These are phyloP conservation scores for Pristis pectinata DNA, from an alignment of 2,797 vertebrate genomes.

Conservation along the genomic window DNA sequence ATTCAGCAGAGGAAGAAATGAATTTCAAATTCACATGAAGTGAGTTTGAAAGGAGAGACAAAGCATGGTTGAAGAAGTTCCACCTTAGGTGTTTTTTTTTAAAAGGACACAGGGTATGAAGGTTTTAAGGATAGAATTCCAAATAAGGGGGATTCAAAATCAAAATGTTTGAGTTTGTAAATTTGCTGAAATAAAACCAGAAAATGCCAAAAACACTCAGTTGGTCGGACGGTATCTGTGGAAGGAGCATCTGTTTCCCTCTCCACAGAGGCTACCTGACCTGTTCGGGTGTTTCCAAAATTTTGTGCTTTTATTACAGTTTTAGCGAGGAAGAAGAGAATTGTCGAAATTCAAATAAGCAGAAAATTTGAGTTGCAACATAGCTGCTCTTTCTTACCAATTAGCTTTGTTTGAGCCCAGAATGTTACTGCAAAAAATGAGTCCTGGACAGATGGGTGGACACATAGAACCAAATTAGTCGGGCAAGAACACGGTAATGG, in stretches of 20 bases:
- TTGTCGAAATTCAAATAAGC: neutral
- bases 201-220: too few relatives aligned
- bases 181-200: too few relatives aligned
- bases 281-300: too few relatives aligned
- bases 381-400: neutral
- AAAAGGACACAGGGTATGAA: neutral
- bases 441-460: neutral
- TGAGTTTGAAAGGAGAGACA: neutral
- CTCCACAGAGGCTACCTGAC: too few relatives aligned
- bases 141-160: neutral
- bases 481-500: too few relatives aligned
- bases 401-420: neutral
- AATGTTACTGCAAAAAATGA: neutral
- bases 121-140: neutral
- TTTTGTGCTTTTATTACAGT: too few relatives aligned
- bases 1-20: neutral
- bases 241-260: too few relatives aligned
- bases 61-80: neutral
- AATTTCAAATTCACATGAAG: neutral
- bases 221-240: too few relatives aligned
- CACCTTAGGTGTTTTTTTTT: neutral
- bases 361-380: neutral
- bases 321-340: neutral
- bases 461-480: too few relatives aligned
- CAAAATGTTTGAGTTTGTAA: neutral